These are phyloP conservation scores for Nesogale talazaci DNA, from an alignment of 2,113 vertebrate species.

Conservation along the genomic window DNA sequence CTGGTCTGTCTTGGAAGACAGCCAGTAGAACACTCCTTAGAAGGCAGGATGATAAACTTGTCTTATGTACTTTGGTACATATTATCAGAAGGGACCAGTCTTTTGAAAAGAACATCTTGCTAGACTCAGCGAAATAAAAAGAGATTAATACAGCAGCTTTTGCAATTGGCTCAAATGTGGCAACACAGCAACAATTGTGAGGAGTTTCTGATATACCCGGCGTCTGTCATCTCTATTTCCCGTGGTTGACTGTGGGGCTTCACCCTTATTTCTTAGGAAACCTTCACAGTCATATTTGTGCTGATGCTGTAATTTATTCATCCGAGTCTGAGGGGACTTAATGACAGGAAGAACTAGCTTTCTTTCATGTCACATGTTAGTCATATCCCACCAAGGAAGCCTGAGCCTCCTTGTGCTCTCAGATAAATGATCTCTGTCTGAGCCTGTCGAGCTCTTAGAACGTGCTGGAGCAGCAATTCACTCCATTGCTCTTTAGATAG, in stretches of 20 bases:
- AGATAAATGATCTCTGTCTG: slow-evolving; percentile 10
- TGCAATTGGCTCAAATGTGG: not conserved
- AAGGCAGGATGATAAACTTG: not conserved
- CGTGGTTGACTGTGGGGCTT: not conserved
- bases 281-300: not conserved
- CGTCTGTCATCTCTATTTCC: not conserved
- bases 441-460: not conserved
- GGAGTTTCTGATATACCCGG: slow-evolving; percentile 6
- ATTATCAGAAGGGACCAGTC: not conserved
- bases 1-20: not conserved
- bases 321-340: not conserved
- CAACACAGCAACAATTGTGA: not conserved
- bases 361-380: not conserved
- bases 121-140: not conserved
- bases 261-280: not conserved
- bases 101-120: not conserved
- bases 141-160: not conserved
- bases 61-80: not conserved
- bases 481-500: not conserved
- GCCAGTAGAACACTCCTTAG: not conserved
- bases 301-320: slow-evolving; percentile 26
- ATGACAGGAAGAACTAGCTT: slow-evolving; percentile 12
- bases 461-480: not conserved
- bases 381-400: not conserved
- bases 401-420: not conserved